Evolutionary conservation across 64 coral and sea anemone genomes (phyloP).

Genomic region (Actinia equina): DNA sequence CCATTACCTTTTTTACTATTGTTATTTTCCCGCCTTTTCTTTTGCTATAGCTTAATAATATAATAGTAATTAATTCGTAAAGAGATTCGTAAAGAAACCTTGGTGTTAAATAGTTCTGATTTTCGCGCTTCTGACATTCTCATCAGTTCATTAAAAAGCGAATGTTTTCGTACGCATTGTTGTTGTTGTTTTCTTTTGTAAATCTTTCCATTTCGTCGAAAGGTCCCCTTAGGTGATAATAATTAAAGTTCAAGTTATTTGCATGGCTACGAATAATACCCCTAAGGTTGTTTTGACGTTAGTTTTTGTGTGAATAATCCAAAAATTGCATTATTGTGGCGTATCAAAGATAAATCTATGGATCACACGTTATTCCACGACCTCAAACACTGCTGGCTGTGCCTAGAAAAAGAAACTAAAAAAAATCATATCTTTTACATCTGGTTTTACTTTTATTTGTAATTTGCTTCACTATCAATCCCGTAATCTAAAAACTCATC

Average conservation of each 20-base stretch:
- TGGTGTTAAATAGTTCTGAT: conserved; percentile 1
- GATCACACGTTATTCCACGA: background rate
- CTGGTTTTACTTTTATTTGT: conserved; percentile 1
- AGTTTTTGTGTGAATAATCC: background rate
- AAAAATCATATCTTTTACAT: background rate
- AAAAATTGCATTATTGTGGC: background rate
- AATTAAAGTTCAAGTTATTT: background rate
- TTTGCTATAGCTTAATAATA: background rate
- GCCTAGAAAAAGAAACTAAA: background rate
- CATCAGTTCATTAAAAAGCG: background rate
- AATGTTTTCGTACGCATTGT: background rate
- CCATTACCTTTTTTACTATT: background rate
- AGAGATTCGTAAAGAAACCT: background rate
- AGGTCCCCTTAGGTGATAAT: background rate
- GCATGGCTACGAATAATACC: background rate
- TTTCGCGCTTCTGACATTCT: background rate
- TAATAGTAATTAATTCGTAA: background rate
- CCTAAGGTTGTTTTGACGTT: background rate
- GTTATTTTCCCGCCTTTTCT: conserved; percentile 5
- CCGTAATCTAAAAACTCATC: background rate
- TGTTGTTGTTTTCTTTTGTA: background rate
- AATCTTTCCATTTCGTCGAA: background rate
- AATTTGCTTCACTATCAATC: background rate
- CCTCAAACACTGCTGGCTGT: background rate
- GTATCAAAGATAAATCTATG: background rate